A percentile compares a stretch with the other conserved stretches of the same genome.
phyloP scores from a whole-genome alignment of 2,113 vertebrate genomes.

The Podocnemis expansa region DNA sequence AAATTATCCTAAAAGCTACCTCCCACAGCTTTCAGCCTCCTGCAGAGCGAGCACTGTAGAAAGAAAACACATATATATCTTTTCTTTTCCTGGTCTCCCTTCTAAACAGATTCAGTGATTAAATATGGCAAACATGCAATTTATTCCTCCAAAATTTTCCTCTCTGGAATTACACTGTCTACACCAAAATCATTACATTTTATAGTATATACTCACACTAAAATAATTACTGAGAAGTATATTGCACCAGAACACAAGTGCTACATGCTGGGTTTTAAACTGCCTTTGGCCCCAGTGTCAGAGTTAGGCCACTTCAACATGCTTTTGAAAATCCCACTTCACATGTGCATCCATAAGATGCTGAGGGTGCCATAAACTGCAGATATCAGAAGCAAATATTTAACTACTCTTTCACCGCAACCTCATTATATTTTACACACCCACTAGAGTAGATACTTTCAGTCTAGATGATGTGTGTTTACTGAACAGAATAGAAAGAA shows the following conservation, averaged over 20 bases:
- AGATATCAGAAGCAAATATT: not conserved
- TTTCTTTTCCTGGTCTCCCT: too few species aligned
- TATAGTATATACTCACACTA: not conserved
- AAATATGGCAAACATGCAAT: not conserved
- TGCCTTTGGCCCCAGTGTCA: not conserved
- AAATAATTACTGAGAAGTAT: not conserved
- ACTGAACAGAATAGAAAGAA: not conserved
- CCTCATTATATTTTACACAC: not conserved
- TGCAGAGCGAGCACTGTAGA: not conserved
- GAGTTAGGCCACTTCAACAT: not conserved
- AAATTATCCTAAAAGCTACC: not conserved
- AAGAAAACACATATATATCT: not conserved
- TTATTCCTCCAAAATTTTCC: not conserved
- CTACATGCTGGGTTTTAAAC: not conserved
- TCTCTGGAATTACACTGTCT: not conserved
- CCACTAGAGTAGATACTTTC: not conserved
- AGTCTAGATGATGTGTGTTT: not conserved
- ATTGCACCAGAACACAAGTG: not conserved
- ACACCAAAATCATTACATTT: not conserved
- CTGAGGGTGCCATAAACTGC: not conserved
- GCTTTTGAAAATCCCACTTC: not conserved
- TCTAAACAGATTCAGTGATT: not conserved
- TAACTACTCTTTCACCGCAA: not conserved
- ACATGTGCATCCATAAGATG: not conserved
- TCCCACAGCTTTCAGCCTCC: not conserved